phyloP scores from a whole-genome alignment of 2,888 invertebrate genomes.

The Plebejus anna region DNA sequence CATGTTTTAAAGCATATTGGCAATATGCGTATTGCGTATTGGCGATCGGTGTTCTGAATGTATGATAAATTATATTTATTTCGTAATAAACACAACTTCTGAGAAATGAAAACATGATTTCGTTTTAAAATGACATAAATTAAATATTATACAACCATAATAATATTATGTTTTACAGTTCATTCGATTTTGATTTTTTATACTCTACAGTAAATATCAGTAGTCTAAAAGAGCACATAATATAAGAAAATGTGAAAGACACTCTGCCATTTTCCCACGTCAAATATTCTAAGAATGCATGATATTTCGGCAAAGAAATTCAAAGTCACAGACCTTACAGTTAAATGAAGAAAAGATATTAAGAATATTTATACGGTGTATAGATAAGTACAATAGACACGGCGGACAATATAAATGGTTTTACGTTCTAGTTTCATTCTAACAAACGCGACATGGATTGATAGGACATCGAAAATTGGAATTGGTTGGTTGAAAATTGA shows the following conservation, averaged over 20 bases:
- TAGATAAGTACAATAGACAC: slow-evolving; percentile 24
- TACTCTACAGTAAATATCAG: too few species aligned
- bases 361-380: not conserved
- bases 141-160: too few species aligned
- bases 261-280: too few species aligned
- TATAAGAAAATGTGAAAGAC: too few species aligned
- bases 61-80: not conserved
- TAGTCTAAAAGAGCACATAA: too few species aligned
- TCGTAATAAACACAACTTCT: too few species aligned
- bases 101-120: too few species aligned
- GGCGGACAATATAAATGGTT: slow-evolving; percentile 28
- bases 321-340: not conserved
- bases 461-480: slow-evolving; percentile 41
- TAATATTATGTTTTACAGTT: too few species aligned
- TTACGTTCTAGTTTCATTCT: slow-evolving; percentile 35
- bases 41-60: not conserved
- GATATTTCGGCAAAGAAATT: not conserved
- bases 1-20: slow-evolving; percentile 21
- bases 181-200: too few species aligned
- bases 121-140: too few species aligned
- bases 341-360: not conserved
- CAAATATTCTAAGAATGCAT: not conserved
- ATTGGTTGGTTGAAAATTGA: slow-evolving; percentile 36
- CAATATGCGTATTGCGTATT: not conserved
- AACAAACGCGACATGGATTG: slow-evolving; percentile 40